These are phyloP conservation scores for Rhinella marina DNA, from an alignment of 2,797 vertebrate species.

Conservation along the genomic window DNA sequence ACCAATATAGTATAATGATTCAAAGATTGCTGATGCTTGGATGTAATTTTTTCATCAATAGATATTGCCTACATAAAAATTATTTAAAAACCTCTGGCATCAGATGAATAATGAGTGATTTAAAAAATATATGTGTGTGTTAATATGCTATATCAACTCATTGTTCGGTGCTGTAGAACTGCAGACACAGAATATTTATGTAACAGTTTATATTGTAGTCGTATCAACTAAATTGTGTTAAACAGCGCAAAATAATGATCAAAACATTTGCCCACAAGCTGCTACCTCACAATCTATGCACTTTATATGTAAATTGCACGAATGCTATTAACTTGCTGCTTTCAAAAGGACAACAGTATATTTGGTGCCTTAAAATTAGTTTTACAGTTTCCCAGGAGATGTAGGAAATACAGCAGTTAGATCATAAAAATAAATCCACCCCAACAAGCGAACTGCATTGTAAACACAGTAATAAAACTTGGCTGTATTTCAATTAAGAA, in stretches of 20 bases:
- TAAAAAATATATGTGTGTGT: not conserved
- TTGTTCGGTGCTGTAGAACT: not conserved
- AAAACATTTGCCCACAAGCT: slow-evolving; percentile 14
- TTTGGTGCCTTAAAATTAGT: slow-evolving; percentile 31
- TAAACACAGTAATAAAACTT: not conserved
- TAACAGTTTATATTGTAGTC: slow-evolving; percentile 26
- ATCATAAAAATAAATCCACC: slow-evolving; percentile 25
- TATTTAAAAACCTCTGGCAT: not conserved
- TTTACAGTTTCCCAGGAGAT: slow-evolving; percentile 36
- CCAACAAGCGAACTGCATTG: not conserved
- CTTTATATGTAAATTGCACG: slow-evolving; percentile 50
- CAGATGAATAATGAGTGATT: not conserved
- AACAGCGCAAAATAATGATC: slow-evolving; percentile 29
- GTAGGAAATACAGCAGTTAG: slow-evolving; percentile 24
- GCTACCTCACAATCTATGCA: slow-evolving; percentile 33
- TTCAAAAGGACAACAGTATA: slow-evolving; percentile 49
- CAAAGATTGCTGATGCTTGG: not conserved
- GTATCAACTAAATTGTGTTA: not conserved
- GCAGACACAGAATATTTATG: not conserved
- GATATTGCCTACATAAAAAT: not conserved
- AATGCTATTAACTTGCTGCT: slow-evolving; percentile 38
- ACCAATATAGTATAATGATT: not conserved
- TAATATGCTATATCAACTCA: not conserved
- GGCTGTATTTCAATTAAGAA: not conserved
- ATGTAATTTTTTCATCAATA: not conserved